Percentiles rank a stretch among this genome's conserved stretches.
Conservation (phyloP, 2,888 invertebrate species). For the Pristionchus mayeri region DNA sequence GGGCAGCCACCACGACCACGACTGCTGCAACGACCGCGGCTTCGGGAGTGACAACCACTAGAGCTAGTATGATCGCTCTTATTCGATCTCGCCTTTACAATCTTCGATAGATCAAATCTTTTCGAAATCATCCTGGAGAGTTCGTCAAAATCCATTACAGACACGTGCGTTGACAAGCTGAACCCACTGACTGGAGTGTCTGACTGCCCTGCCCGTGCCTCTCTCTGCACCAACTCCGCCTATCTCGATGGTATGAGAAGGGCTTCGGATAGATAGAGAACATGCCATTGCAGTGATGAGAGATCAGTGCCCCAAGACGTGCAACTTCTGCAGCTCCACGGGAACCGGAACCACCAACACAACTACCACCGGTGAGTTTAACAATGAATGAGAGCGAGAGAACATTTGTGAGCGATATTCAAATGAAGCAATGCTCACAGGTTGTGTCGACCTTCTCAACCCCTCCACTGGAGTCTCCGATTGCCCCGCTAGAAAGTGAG, state of each 20-base stretch:
- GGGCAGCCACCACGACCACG: neutral
- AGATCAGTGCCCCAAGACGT: constrained; percentile 42
- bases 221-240: constrained; percentile 30
- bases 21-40: neutral
- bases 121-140: too few species aligned
- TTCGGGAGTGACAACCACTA: neutral
- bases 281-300: constrained; percentile 1
- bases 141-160: too few species aligned
- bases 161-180: constrained; percentile 15
- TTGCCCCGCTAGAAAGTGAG: constrained; percentile 14
- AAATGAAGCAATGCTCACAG: neutral
- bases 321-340: constrained; percentile 14
- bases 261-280: neutral
- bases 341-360: neutral
- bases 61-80: too few species aligned
- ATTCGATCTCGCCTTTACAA: neutral
- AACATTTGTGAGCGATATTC: too few species aligned
- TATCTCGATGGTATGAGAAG: constrained; percentile 8
- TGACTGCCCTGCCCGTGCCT: constrained; percentile 36
- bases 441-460: constrained; percentile 20
- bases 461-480: neutral
- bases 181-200: constrained; percentile 43
- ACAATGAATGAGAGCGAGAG: too few species aligned
- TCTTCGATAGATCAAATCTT: too few species aligned
- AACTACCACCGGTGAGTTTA: neutral